Evolutionary conservation across 2,113 vertebrate genomes (phyloP).

Genomic region (Oreochromis niloticus): DNA sequence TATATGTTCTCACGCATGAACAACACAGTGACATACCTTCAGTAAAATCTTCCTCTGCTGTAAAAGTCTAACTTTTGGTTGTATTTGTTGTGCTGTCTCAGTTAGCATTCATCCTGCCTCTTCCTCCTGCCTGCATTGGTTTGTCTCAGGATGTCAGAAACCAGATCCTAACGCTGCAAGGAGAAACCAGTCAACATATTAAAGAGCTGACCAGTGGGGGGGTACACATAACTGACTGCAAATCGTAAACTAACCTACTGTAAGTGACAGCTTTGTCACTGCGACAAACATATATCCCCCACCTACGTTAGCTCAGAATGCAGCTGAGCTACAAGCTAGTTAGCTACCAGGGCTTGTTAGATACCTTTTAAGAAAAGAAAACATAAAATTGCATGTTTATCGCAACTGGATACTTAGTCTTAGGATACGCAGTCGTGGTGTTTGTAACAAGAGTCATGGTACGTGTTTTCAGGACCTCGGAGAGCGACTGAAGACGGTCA

Average conservation of each 20-base stretch:
- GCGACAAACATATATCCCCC: constrained; percentile 12
- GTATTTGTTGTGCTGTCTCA: not conserved
- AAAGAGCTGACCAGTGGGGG: not conserved
- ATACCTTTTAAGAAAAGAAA: not conserved
- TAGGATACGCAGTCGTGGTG: not conserved
- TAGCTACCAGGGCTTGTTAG: not conserved
- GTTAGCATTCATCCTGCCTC: constrained; percentile 23
- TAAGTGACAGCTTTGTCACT: not conserved
- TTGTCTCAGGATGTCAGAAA: constrained; percentile 23
- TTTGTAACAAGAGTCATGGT: rapidly evolving
- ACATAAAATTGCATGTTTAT: not conserved
- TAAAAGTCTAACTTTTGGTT: not conserved
- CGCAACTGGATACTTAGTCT: rapidly evolving
- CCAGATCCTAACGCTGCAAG: constrained; percentile 22
- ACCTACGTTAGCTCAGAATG: not conserved
- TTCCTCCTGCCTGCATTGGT: not conserved
- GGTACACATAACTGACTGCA: not conserved
- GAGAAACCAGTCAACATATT: not conserved
- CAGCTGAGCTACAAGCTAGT: constrained; percentile 37
- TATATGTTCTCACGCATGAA: not conserved
- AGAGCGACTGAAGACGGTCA: constrained; percentile 44
- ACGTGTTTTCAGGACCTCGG: constrained; percentile 61
- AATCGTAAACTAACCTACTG: not conserved
- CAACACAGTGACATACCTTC: not conserved
- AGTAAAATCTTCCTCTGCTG: not conserved